phyloP scores from a whole-genome alignment of 64 coral and sea anemone species.

The Acropora yongei region DNA sequence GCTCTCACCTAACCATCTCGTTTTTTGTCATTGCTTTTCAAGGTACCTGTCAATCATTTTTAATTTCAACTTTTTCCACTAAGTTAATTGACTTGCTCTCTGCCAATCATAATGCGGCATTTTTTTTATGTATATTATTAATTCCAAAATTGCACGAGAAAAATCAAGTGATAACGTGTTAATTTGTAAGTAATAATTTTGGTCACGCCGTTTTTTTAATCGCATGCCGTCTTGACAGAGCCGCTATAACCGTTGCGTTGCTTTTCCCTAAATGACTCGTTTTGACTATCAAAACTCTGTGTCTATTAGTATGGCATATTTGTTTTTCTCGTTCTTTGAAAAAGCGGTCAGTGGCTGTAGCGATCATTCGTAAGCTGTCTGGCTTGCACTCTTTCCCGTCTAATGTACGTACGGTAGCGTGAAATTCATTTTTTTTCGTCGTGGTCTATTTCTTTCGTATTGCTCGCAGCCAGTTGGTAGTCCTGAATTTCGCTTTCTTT shows the following conservation, averaged over 20 bases:
- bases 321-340: not conserved
- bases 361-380: not conserved
- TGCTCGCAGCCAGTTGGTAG: not conserved
- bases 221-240: not conserved
- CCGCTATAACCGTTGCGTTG: not conserved
- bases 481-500: not conserved
- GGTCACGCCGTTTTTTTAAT: not conserved
- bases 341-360: not conserved
- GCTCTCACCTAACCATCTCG: too few species aligned
- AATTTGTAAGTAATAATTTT: too few species aligned
- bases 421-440: not conserved
- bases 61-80: too few species aligned
- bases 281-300: not conserved
- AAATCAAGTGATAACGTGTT: not conserved
- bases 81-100: too few species aligned
- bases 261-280: not conserved
- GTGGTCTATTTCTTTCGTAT: not conserved
- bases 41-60: too few species aligned
- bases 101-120: too few species aligned
- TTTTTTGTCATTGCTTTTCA: too few species aligned
- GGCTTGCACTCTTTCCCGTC: not conserved
- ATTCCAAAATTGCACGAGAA: not conserved
- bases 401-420: not conserved
- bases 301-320: not conserved
- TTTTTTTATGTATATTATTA: not conserved